Evolutionary conservation across 2,888 invertebrate genomes (phyloP), one percentile per base, ranked within the genome.

Genomic region (Scaptomyza caliginosa): DNA sequence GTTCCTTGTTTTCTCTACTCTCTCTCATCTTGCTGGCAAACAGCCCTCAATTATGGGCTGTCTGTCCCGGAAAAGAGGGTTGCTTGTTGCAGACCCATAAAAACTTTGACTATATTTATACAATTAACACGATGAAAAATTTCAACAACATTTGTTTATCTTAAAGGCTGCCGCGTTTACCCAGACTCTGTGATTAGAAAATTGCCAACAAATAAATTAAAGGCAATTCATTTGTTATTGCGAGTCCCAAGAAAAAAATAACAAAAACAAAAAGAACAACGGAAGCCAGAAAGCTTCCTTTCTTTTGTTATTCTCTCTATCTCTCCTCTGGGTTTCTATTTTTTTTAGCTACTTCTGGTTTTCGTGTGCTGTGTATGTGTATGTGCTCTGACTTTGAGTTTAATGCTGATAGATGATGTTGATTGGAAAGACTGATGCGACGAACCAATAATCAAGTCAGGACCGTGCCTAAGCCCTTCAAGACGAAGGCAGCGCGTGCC

Each of bases 361-460:
- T 63, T 43, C 39, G 32, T 13, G 32, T 48, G 17, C 17, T 26
- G 36, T 48, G 17, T 23, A 26, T 56, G 40, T 68, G 48, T 56
- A 36, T 68, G 48, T 39, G 54, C 58, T 40, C 38, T 55, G 60
- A 64, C 78, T 78, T 74, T 74, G 43, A 62, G 57, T 71, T 75
- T 76, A 76, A 76, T 76, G 75, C 75, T 81, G 81, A 81, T 81
- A 86, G 81, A 81, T 81, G 81, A 81, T 81, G 86, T 69, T 81
- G 81, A 81, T 81, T 81, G 81, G 66, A 80, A 79, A 83, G 84
- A 79, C 82, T 69, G 85, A 85, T 85, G 86, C 79, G 82, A 82
- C 86, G 82, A 77, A 86, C 85, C 81, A 81, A 81, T 86, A 81
- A 81, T 81, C 86, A 81, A 84, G 63, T 84, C 71, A 58, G 74